phyloP scores from a whole-genome alignment of 2,113 vertebrate species.

The Caracal caracal region DNA sequence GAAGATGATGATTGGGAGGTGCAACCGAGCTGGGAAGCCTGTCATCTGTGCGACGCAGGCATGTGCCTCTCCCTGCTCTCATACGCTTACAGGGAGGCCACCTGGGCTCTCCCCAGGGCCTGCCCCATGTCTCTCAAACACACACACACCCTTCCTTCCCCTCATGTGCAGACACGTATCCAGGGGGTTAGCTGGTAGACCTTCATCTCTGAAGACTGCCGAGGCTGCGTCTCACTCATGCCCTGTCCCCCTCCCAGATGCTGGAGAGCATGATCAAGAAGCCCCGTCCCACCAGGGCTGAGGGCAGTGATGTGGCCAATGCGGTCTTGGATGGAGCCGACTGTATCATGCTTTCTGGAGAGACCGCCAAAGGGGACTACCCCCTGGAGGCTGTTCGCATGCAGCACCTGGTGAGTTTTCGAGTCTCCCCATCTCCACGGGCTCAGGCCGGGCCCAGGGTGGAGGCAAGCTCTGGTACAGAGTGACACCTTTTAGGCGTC shows the following conservation, averaged over 20 bases:
- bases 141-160: no score
- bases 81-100: neutral
- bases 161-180: fast-evolving
- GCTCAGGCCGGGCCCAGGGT: neutral
- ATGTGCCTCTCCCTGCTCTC: neutral
- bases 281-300: constrained; percentile 95
- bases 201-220: neutral
- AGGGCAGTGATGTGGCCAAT: constrained; percentile 97
- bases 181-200: neutral
- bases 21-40: constrained; percentile 96
- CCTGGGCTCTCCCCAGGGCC: neutral
- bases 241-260: constrained; percentile 88
- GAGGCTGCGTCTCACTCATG: fast-evolving
- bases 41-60: constrained; percentile 98
- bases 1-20: constrained; percentile 99
- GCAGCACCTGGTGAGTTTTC: constrained; percentile 92
- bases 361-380: constrained; percentile 98
- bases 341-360: constrained; percentile 98
- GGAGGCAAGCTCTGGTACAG: neutral
- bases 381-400: constrained; percentile 95
- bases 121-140: fast-evolving
- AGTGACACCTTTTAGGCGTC: neutral
- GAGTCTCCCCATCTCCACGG: fast-evolving
- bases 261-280: constrained; percentile 99
- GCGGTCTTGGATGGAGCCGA: constrained; percentile 97